These are phyloP conservation scores for Hesperophylax magnus DNA, from an alignment of 1,140 invertebrate genomes.

Conservation along the genomic window DNA sequence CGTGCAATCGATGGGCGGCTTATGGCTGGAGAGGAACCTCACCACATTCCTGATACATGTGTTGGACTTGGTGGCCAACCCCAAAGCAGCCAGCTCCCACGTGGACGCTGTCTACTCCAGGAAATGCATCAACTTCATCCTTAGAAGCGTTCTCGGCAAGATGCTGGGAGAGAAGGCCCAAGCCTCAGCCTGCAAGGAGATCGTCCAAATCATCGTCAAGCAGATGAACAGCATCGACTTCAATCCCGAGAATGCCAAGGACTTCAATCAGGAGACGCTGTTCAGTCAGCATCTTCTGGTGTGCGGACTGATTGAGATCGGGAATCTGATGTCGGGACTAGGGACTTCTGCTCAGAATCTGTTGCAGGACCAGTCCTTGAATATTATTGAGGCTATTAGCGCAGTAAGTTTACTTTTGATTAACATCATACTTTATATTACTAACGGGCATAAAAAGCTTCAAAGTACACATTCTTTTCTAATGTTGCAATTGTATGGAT, in stretches of 20 bases:
- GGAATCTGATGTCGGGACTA: conserved; percentile 86
- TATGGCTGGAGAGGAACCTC: conserved; percentile 96
- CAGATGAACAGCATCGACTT: conserved; percentile 96
- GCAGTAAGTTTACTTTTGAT: conserved; percentile 63
- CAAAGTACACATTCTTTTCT: too few relatives aligned
- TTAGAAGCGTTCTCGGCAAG: conserved; percentile 91
- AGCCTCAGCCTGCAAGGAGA: conserved; percentile 94
- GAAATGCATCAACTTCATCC: conserved; percentile 97
- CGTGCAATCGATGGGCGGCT: conserved; percentile 91
- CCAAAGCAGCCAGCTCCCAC: conserved; percentile 94
- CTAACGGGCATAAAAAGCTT: too few relatives aligned
- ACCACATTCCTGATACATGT: conserved; percentile 89
- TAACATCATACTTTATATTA: too few relatives aligned
- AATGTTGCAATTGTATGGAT: too few relatives aligned
- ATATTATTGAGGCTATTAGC: conserved; percentile 74
- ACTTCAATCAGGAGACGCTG: conserved; percentile 89
- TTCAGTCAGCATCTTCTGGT: conserved; percentile 95
- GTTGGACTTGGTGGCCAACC: conserved; percentile 92
- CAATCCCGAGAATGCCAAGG: conserved; percentile 91
- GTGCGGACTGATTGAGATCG: conserved; percentile 94
- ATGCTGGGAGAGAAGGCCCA: conserved; percentile 98
- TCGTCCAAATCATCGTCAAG: conserved; percentile 91
- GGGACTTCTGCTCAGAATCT: conserved; percentile 94
- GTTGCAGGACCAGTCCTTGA: conserved; percentile 87
- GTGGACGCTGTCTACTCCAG: conserved; percentile 98